Conservation (phyloP, 2,797 vertebrate species). For the Sebastes trivittatus region DNA sequence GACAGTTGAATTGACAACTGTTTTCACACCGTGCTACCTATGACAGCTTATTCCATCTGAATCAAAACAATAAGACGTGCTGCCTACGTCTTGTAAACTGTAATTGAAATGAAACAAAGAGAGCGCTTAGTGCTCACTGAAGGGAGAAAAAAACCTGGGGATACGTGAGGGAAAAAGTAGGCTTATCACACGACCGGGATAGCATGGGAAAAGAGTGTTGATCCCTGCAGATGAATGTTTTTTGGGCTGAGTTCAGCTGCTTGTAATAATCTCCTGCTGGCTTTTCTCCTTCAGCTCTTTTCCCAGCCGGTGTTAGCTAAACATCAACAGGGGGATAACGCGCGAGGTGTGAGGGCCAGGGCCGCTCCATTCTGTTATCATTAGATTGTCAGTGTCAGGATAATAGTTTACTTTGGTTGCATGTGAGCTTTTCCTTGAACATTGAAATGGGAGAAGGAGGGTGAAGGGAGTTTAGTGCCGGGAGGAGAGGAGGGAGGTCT, state of each 20-base stretch:
- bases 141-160: neutral
- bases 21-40: neutral
- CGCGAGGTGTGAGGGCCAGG: neutral
- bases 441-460: neutral
- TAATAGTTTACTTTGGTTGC: neutral
- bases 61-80: neutral
- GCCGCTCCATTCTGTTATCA: conserved; percentile 16
- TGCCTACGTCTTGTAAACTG: neutral
- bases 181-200: conserved; percentile 10
- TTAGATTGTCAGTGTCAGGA: neutral
- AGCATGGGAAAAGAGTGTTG: conserved; percentile 40
- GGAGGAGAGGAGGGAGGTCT: neutral
- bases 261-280: conserved; percentile 60
- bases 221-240: conserved; percentile 42
- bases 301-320: conserved; percentile 28
- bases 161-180: neutral
- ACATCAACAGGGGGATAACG: conserved; percentile 36
- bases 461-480: neutral
- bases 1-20: neutral
- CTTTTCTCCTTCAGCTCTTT: conserved; percentile 28
- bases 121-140: neutral
- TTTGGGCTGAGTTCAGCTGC: conserved; percentile 35
- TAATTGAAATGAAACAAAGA: neutral
- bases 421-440: neutral
- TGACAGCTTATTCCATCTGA: neutral